These are phyloP conservation scores for Pilophorus perplexus DNA, from an alignment of 2,888 invertebrate genomes.

Conservation along the genomic window DNA sequence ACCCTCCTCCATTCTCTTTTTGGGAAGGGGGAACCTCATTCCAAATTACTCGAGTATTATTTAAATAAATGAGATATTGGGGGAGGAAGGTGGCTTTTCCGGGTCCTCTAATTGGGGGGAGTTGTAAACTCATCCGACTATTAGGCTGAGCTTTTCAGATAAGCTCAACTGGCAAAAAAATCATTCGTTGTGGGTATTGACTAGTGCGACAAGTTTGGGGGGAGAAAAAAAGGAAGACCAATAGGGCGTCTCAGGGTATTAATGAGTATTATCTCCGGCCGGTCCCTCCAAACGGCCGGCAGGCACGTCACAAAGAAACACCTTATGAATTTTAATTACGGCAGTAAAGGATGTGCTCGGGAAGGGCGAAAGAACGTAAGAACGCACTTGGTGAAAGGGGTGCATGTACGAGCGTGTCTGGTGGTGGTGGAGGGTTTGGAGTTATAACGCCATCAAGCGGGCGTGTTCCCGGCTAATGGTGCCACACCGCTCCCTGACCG, in stretches of 20 bases:
- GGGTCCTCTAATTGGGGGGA: constrained; percentile 21
- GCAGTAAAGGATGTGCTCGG: background rate
- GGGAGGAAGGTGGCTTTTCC: background rate
- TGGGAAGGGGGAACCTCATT: too few relatives aligned
- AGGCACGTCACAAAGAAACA: too few relatives aligned
- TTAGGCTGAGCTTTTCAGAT: too few relatives aligned
- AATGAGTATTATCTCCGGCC: too few relatives aligned
- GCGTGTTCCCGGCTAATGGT: constrained; percentile 4
- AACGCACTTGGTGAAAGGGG: too few relatives aligned
- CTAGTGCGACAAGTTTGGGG: too few relatives aligned
- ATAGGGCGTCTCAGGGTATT: too few relatives aligned
- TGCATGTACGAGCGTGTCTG: too few relatives aligned
- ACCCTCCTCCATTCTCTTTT: background rate
- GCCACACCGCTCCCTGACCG: background rate
- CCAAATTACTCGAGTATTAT: constrained; percentile 20
- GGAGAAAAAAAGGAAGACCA: too few relatives aligned
- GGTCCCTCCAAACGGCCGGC: too few relatives aligned
- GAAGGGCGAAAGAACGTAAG: constrained; percentile 6
- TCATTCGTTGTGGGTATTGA: too few relatives aligned
- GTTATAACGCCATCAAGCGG: constrained; percentile 17
- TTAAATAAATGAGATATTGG: constrained; percentile 24
- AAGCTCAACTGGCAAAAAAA: too few relatives aligned
- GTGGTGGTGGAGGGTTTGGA: background rate
- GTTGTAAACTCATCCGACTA: constrained; percentile 30
- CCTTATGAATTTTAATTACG: constrained; percentile 20